Conservation (phyloP, 92 coral and sea anemone species). For the Phenganax stokvisi region DNA sequence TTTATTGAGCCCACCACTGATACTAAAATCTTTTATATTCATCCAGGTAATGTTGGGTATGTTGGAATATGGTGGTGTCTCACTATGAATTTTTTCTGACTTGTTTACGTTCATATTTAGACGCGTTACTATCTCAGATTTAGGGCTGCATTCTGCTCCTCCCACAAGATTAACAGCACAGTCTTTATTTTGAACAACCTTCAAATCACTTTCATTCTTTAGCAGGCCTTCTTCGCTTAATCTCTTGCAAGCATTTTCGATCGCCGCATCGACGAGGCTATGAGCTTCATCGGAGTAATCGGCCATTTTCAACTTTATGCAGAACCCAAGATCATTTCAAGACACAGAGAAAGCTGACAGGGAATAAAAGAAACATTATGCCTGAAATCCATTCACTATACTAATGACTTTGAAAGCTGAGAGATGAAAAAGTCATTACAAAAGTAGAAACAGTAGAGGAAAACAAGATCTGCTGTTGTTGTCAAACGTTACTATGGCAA, state of each 20-base stretch:
- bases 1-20: slow-evolving; percentile 83
- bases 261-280: slow-evolving; percentile 91
- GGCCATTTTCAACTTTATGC: background rate
- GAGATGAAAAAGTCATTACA: too few species aligned
- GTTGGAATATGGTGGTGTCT: slow-evolving; percentile 59
- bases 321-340: too few species aligned
- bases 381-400: too few species aligned
- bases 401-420: too few species aligned
- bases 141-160: slow-evolving; percentile 5
- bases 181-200: background rate
- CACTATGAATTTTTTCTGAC: slow-evolving; percentile 60
- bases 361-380: too few species aligned
- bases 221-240: slow-evolving; percentile 29
- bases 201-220: background rate
- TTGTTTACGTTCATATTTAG: slow-evolving; percentile 41
- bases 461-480: too few species aligned
- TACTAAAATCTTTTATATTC: slow-evolving; percentile 80
- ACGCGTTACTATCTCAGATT: background rate
- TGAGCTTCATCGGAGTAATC: slow-evolving; percentile 86
- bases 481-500: too few species aligned
- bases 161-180: background rate
- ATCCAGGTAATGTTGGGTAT: slow-evolving; percentile 95
- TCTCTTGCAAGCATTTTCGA: slow-evolving; percentile 79
- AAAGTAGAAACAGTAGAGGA: too few species aligned
- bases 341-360: too few species aligned